A percentile compares a stretch with the other conserved stretches of the same genome.
These are phyloP conservation scores for Agrochola lota DNA, from an alignment of 2,888 invertebrate genomes.

Conservation along the genomic window DNA sequence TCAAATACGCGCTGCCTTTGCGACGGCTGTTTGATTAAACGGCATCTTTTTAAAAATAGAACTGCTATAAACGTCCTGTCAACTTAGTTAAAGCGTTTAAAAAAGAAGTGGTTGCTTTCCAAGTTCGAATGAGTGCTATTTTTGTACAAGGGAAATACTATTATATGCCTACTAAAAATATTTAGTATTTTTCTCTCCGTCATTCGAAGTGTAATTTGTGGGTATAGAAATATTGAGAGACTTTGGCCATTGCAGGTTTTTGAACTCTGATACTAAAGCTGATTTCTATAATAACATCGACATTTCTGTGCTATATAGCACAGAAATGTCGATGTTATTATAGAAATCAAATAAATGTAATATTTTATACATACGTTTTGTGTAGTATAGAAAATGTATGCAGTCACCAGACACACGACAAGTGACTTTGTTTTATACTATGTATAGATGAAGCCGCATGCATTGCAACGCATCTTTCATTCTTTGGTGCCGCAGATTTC, in stretches of 20 bases:
- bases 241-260: not conserved
- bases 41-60: conserved; percentile 46
- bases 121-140: conserved; percentile 24
- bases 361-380: no score
- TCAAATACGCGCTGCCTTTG: conserved; percentile 45
- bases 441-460: no score
- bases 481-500: no score
- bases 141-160: not conserved
- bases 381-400: no score
- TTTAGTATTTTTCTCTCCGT: not conserved
- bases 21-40: conserved; percentile 37
- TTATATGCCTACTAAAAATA: not conserved
- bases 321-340: no score
- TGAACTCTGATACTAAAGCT: not conserved
- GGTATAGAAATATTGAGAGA: not conserved
- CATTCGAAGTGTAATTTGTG: not conserved
- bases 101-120: conserved; percentile 37
- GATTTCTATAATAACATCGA: no score
- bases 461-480: no score
- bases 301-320: no score
- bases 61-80: conserved; percentile 39
- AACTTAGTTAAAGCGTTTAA: conserved; percentile 51
- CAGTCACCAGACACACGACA: no score
- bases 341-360: no score
- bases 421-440: no score